Conservation (phyloP, 2,113 vertebrate species). For the Ailuropoda melanoleuca region DNA sequence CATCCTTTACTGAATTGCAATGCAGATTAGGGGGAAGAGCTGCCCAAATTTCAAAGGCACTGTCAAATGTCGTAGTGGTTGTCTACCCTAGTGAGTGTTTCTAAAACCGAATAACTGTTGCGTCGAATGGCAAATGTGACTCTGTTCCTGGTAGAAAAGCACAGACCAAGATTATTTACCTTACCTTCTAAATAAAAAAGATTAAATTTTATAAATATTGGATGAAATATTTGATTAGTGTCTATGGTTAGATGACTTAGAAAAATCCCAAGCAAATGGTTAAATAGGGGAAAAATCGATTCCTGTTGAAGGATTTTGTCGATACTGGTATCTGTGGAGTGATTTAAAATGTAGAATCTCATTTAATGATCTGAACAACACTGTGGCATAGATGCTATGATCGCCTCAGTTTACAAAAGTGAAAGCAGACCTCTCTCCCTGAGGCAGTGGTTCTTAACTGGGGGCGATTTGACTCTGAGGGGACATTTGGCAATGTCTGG, state of each 20-base stretch:
- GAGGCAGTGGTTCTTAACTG: not conserved
- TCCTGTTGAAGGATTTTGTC: not conserved
- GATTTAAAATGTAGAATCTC: not conserved
- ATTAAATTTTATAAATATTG: not conserved
- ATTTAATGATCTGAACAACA: not conserved
- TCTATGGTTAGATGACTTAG: not conserved
- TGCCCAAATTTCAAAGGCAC: slow-evolving; percentile 33
- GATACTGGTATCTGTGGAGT: not conserved
- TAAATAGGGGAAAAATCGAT: not conserved
- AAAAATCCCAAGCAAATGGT: not conserved
- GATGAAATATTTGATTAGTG: slow-evolving; percentile 2
- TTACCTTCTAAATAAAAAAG: not conserved
- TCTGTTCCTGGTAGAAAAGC: not conserved
- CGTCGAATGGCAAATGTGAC: not conserved
- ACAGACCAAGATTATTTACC: not conserved
- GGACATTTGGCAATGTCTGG: not conserved
- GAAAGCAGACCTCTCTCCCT: not conserved
- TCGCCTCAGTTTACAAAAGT: not conserved
- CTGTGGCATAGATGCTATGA: not conserved
- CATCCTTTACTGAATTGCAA: slow-evolving; percentile 37
- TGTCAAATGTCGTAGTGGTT: slow-evolving; percentile 46
- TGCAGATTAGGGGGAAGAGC: slow-evolving; percentile 35
- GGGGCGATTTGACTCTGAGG: not conserved
- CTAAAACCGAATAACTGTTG: slow-evolving; percentile 52
- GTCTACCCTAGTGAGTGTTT: not conserved